Base-by-base conservation (phyloP, 2,113 vertebrate genomes). In the Mus spicilegus region DNA sequence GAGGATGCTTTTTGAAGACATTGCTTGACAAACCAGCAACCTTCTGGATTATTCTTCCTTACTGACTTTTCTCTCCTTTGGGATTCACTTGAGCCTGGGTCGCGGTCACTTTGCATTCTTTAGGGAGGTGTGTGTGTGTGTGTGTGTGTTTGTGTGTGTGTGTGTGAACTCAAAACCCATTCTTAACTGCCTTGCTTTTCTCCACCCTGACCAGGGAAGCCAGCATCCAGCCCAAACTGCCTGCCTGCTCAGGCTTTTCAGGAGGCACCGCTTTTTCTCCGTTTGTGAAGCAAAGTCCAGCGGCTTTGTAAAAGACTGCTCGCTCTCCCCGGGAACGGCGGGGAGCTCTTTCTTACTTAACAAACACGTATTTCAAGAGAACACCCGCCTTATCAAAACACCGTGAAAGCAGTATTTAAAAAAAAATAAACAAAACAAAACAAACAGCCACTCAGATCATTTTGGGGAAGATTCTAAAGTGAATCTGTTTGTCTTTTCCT, bases 51-150 rank as follows among this genome's bases (percentile, higher is more conserved):
- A 87, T 92, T 0, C 0, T 73, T 39, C 96, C 46, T 28, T 96
- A 92, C 96, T 96, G 46, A 90, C 89, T 96, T 94, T 86, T 81
- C 0, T 19, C 75, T 93, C 90, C 1, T 22, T 22, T 12, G 61
- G 96, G 96, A 95, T 69, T 87, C 87, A 92, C 39, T 81, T 26
- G 36, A 19, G 20, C 16, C 72, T 65, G 88, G 70, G 81, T 96
- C 95, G n/a, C 9, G 87, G 91, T 91, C 93, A 72, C 93, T 93
- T 95, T 17, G 19, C 75, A 92, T 73, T 90, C 92, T 87, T 70
- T 49, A 49, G 49, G 49, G 49, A 49, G 5, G 49, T 49, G 49
- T 49, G 49, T 49, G 49, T 49, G 49, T 49, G 49, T 49, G 49
- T 49, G 3, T 49, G 49, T 49, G 49, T 49, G 49, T 49, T 3